These are phyloP conservation scores for Agrypnia vestita DNA, from an alignment of 1,140 invertebrate genomes.

Conservation along the genomic window DNA sequence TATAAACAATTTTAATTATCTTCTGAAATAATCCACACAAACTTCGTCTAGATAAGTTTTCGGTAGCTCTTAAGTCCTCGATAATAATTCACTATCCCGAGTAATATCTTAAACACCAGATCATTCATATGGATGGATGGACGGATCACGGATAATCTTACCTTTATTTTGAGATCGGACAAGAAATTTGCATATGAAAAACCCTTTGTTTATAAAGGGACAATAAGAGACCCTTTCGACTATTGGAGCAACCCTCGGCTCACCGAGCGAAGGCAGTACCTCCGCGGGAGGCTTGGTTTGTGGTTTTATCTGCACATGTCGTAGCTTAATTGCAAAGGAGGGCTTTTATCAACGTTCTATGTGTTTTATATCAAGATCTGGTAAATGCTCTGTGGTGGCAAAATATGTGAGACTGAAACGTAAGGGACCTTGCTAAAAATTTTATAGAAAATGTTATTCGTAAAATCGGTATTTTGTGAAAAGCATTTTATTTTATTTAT, in stretches of 20 bases:
- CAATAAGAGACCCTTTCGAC: conserved; percentile 42
- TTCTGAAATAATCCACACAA: neutral
- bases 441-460: too few species aligned
- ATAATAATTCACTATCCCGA: conserved; percentile 21
- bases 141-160: conserved; percentile 34
- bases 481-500: too few species aligned
- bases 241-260: conserved; percentile 37
- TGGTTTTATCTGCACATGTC: conserved; percentile 42
- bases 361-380: conserved; percentile 33
- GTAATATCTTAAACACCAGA: conserved; percentile 33
- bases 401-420: neutral
- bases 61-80: conserved; percentile 17
- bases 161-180: conserved; percentile 44
- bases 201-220: conserved; percentile 35
- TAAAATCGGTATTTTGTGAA: too few species aligned
- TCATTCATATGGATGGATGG: conserved; percentile 41
- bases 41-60: neutral
- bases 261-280: neutral
- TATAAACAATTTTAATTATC: neutral
- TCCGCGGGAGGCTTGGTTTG: neutral
- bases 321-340: conserved; percentile 41
- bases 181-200: conserved; percentile 46
- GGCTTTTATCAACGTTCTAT: conserved; percentile 31
- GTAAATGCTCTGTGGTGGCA: neutral
- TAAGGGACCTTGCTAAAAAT: too few species aligned